Evolutionary conservation across 37 sponge, comb jelly and placozoan species (phyloP).

Genomic region (Spongilla lacustris): DNA sequence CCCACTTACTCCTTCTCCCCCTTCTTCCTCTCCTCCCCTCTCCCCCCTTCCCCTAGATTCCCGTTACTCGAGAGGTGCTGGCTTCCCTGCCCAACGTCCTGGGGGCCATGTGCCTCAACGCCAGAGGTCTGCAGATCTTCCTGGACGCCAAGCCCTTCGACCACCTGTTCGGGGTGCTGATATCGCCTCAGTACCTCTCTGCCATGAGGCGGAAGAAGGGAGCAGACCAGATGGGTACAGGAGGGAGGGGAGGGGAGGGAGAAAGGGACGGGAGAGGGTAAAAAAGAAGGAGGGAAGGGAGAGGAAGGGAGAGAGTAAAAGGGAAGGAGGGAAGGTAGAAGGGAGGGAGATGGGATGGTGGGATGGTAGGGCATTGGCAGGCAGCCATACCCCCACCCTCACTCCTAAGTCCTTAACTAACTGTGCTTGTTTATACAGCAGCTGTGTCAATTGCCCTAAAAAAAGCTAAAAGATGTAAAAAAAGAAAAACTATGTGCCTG

Average conservation of each 20-base stretch:
- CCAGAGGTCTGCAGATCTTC: slow-evolving; percentile 83
- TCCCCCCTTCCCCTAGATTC: slow-evolving; percentile 56
- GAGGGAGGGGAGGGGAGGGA: not conserved
- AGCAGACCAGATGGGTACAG: slow-evolving; percentile 61
- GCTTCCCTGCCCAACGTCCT: slow-evolving; percentile 91
- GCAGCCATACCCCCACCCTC: too few relatives aligned
- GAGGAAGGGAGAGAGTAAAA: not conserved
- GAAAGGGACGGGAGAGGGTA: not conserved
- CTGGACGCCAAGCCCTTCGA: slow-evolving; percentile 88
- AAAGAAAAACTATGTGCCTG: too few relatives aligned
- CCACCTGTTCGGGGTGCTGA: slow-evolving; percentile 87
- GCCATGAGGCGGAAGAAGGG: slow-evolving; percentile 93
- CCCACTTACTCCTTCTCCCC: not conserved
- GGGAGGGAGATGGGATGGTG: not conserved
- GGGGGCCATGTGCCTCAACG: slow-evolving; percentile 96
- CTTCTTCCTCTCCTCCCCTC: not conserved
- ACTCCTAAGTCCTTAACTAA: too few relatives aligned
- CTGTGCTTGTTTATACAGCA: too few relatives aligned
- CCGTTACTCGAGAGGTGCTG: slow-evolving; percentile 92
- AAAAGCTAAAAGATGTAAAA: too few relatives aligned
- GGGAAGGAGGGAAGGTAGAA: not conserved
- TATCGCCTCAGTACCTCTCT: slow-evolving; percentile 88
- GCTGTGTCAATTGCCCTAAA: too few relatives aligned
- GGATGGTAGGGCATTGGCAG: too few relatives aligned
- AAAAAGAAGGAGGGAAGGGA: not conserved